phyloP scores from a whole-genome alignment of 2,888 invertebrate species.

The Gymnoscelis rufifasciata region DNA sequence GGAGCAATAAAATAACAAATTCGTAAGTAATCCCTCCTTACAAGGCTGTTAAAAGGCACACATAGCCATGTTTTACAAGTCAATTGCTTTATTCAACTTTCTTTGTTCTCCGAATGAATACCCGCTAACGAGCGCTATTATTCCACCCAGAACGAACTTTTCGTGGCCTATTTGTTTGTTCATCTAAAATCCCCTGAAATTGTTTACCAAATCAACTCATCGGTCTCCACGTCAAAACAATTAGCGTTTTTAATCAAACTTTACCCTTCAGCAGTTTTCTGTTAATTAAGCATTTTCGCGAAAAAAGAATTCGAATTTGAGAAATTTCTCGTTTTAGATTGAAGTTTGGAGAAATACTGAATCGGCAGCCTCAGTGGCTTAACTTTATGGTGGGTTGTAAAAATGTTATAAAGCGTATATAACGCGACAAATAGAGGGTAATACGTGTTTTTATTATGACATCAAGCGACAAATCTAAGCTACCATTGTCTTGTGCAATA shows the following conservation, averaged over 20 bases:
- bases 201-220: conserved; percentile 49
- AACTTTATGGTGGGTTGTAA: conserved; percentile 45
- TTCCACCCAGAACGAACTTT: conserved; percentile 27
- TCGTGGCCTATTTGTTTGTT: conserved; percentile 36
- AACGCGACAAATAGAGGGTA: conserved; percentile 50
- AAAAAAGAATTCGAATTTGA: conserved; percentile 30
- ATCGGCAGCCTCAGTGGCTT: conserved; percentile 33
- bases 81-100: conserved; percentile 45
- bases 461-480: conserved; percentile 60
- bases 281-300: conserved; percentile 32
- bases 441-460: conserved; percentile 53
- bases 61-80: conserved; percentile 32
- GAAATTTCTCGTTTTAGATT: conserved; percentile 28
- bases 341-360: conserved; percentile 30
- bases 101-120: conserved; percentile 52
- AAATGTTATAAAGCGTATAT: conserved; percentile 45
- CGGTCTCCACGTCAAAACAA: conserved; percentile 45
- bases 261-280: conserved; percentile 38
- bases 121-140: conserved; percentile 48
- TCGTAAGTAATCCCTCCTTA: background rate
- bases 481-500: conserved; percentile 52
- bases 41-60: conserved; percentile 8
- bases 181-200: conserved; percentile 37
- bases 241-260: conserved; percentile 46
- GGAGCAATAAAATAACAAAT: background rate